A percentile compares a stretch with the other conserved stretches of the same genome.
phyloP scores from a whole-genome alignment of 1,140 invertebrate species.

The Helicoverpa armigera region DNA sequence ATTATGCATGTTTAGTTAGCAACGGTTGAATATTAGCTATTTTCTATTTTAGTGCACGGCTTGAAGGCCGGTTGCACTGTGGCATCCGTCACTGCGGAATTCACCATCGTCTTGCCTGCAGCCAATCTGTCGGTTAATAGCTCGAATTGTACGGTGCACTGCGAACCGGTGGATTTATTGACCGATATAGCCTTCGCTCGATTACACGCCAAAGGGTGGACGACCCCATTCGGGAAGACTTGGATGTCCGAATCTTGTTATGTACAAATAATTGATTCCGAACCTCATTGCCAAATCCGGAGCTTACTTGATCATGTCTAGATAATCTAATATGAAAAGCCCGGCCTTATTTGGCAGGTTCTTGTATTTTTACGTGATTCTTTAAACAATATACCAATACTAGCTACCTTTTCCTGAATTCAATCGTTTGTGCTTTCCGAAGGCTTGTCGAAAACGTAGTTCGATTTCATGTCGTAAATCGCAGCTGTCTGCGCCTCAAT shows the following conservation, averaged over 20 bases:
- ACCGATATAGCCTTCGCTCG: constrained; percentile 58
- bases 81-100: constrained; percentile 64
- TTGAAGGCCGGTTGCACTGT: constrained; percentile 52
- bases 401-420: constrained; percentile 8
- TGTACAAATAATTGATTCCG: constrained; percentile 35
- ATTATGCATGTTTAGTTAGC: constrained; percentile 41
- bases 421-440: not conserved
- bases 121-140: constrained; percentile 68
- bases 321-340: constrained; percentile 22
- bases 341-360: not conserved
- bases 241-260: constrained; percentile 48
- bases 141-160: constrained; percentile 59
- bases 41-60: constrained; percentile 57
- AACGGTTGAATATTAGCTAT: constrained; percentile 49
- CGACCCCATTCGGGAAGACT: constrained; percentile 43
- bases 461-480: constrained; percentile 44
- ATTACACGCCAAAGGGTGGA: constrained; percentile 52
- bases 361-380: not conserved
- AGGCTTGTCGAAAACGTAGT: constrained; percentile 33
- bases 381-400: not conserved
- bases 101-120: constrained; percentile 61
- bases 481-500: constrained; percentile 55
- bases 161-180: constrained; percentile 58
- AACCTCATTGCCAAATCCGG: constrained; percentile 13
- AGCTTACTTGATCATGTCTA: constrained; percentile 20